Percentiles rank a stretch among this genome's conserved stretches.
Conservation (phyloP, 2,797 vertebrate species). For the Amphiprion clarkii region DNA sequence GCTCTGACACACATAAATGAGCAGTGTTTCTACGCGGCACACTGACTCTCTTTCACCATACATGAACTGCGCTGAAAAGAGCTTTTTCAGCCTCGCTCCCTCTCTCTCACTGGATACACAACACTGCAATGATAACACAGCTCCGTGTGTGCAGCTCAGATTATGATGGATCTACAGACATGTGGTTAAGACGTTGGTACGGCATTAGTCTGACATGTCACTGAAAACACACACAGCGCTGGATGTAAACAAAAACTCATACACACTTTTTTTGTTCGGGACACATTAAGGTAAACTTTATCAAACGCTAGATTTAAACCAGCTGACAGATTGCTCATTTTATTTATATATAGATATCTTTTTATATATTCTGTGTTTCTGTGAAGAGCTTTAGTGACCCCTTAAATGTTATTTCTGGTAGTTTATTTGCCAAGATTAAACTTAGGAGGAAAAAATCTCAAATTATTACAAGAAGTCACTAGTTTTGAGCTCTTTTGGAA, state of each 20-base stretch:
- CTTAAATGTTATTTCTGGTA: background rate
- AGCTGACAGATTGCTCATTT: background rate
- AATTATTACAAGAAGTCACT: no score
- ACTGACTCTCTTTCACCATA: conserved; percentile 84
- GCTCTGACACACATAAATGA: conserved; percentile 80
- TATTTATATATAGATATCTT: background rate
- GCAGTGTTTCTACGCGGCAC: conserved; percentile 73
- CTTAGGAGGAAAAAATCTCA: no score
- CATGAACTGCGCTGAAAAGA: conserved; percentile 77
- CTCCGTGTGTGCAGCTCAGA: conserved; percentile 6
- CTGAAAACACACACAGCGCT: conserved; percentile 32
- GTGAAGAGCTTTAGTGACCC: background rate
- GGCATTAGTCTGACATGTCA: conserved; percentile 32
- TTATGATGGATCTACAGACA: conserved; percentile 49
- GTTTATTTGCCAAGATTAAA: background rate
- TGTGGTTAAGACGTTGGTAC: conserved; percentile 38
- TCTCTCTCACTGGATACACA: conserved; percentile 42
- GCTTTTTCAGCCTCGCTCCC: conserved; percentile 55
- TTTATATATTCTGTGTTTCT: background rate
- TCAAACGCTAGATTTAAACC: background rate
- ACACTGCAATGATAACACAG: conserved; percentile 38
- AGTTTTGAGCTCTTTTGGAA: no score
- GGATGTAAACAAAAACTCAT: conserved; percentile 26
- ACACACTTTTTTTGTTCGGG: background rate
- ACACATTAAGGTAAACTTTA: background rate